Evolutionary conservation across 2,888 invertebrate species (phyloP), one percentile per base, ranked within the genome.

Genomic region (Limnephilus marmoratus): DNA sequence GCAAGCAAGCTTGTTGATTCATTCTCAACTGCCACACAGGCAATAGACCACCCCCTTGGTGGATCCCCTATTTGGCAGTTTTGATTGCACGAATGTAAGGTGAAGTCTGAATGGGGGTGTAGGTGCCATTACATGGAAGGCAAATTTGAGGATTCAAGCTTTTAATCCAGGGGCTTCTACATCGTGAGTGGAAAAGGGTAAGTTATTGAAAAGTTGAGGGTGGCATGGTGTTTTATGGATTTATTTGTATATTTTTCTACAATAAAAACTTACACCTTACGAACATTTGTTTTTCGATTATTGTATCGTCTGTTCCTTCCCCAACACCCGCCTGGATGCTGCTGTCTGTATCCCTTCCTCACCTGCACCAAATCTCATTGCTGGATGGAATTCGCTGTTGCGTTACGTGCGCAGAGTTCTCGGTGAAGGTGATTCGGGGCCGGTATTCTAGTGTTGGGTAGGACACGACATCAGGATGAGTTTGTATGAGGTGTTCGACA

Each of bases 211-310:
- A 34, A 83, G 83, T 37, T 24, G 24, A 68, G 53, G 53, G 83
- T 37, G 37, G 83, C 83, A 83, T 83, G 83, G 34, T 83, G 83
- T 83, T 82, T 18, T 15, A 83, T 37, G 37, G 34, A 83, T 37
- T 37, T 82, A 37, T 83, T 83, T 68, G 15, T 83, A 83, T 83
- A 37, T 15, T 83, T 83, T 83, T 83, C 83, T 83, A 37, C 83
- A 83, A 83, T 83, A 83, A 83, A 83, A 29, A 37, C 18, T 83
- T 37, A 18, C 83, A 83, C 31, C 68, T 68, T 53, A 37, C 0
- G 83, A 83, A 83, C 34, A 29, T 31, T 12, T 29, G 0, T 29
- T 68, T 68, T 68, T 68, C 24, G 18, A 68, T 68, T 68, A 68
- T 24, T 24, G 68, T 18, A 9, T 41, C 4, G 41, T 41, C 68